A percentile compares a stretch with the other conserved stretches of the same genome.
Evolutionary conservation across 2,888 invertebrate species (phyloP).

Genomic region (Drosophila leonis): DNA sequence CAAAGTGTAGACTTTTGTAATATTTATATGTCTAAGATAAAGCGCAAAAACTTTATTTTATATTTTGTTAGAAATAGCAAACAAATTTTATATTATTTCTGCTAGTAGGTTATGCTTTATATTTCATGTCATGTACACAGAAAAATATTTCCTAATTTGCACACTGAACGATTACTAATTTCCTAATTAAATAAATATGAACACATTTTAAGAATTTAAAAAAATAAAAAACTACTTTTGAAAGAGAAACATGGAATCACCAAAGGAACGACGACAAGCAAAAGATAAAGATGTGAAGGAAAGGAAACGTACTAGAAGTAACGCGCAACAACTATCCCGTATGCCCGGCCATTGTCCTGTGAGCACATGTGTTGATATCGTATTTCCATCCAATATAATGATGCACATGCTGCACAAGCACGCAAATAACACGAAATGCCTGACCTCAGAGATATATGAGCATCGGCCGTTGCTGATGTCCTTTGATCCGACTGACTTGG

Average conservation of each 20-base stretch:
- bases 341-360: slow-evolving; percentile 43
- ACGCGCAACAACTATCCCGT: slow-evolving; percentile 15
- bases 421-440: neutral
- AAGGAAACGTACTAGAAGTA: neutral
- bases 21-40: neutral
- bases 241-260: slow-evolving; percentile 20
- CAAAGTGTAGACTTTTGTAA: neutral
- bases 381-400: slow-evolving; percentile 54
- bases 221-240: neutral
- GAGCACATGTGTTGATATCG: slow-evolving; percentile 31
- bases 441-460: slow-evolving; percentile 22
- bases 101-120: neutral
- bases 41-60: neutral
- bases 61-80: neutral
- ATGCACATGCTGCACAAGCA: slow-evolving; percentile 49
- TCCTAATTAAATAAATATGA: neutral
- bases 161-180: too few species aligned
- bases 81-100: neutral
- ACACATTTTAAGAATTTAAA: neutral
- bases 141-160: neutral
- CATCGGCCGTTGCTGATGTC: slow-evolving; percentile 24
- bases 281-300: slow-evolving; percentile 2
- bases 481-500: slow-evolving; percentile 33
- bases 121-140: neutral
- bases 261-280: neutral